Evolutionary conservation across 2,113 vertebrate species (phyloP), one percentile per base, ranked within the genome.

Genomic region (Aegotheles bennettii): DNA sequence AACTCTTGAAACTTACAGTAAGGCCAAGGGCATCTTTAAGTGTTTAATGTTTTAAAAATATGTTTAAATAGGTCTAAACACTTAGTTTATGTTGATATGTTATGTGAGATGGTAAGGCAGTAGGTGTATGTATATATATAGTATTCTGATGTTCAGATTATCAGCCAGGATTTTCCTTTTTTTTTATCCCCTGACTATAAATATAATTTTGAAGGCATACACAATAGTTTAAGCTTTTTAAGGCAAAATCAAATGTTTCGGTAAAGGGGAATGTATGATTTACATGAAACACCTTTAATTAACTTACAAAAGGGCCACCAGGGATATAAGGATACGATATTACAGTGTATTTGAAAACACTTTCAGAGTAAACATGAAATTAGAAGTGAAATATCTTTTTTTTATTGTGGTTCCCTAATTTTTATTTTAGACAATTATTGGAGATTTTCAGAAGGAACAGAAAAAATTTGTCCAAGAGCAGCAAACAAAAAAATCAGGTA

Each of bases 371-470:
- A 77, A 87, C 5, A 9, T 60, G 83, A 83, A 93, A 79, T n/a
- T 10, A 88, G 35, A 56, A 83, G 3, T 53, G 24, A 33, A 0
- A n/a, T 13, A 0, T 38, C 11, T 33, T 16, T 47, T 42, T 19
- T 26, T 71, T 57, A 57, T 45, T 65, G 48, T 77, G 16, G 3
- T 61, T 88, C 9, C 10, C 4, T 91, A 13, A 38, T 87, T 93
- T 89, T 94, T 94, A 65, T 86, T 97, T 90, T 87, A 99, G 99
- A 99, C 99, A 7, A 99, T 99, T 96, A 98, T 99, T 60, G 99
- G 99, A 94, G 99, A 99, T 92, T 99, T 99, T 96, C 98, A 99
- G 73, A 99, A 99, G 91, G 99, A 99, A 79, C 99, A 99, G 93
- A 98, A 99, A 88, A 99, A 99, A 96, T 99, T 99, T 98, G 98